Evolutionary conservation across 1,140 invertebrate species (phyloP).

Genomic region (Argopecten irradians): DNA sequence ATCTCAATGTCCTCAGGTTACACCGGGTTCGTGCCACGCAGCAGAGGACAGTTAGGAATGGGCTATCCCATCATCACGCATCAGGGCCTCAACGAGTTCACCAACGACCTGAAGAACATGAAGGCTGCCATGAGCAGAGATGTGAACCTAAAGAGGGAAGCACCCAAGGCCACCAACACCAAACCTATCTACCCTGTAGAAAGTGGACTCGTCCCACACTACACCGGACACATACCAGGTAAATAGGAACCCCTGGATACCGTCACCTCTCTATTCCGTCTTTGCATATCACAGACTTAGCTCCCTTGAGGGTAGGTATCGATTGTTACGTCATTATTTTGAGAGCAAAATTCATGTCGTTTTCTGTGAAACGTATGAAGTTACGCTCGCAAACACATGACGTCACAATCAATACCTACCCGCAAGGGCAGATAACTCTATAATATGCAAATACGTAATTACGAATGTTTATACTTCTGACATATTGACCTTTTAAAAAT

Average conservation of each 20-base stretch:
- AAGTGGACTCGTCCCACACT: constrained; percentile 67
- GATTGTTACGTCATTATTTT: constrained; percentile 20
- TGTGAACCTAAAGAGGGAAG: constrained; percentile 38
- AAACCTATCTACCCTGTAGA: constrained; percentile 65
- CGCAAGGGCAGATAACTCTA: too few relatives aligned
- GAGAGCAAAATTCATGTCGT: too few relatives aligned
- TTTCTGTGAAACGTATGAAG: too few relatives aligned
- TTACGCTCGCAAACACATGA: too few relatives aligned
- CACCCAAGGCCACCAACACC: constrained; percentile 39
- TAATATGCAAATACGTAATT: too few relatives aligned
- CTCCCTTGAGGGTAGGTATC: too few relatives aligned
- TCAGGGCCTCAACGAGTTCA: constrained; percentile 66
- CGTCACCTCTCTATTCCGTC: background rate
- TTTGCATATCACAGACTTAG: too few relatives aligned
- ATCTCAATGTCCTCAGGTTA: constrained; percentile 53
- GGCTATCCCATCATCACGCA: constrained; percentile 68
- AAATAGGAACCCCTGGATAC: background rate
- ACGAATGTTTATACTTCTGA: background rate
- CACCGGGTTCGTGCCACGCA: constrained; percentile 66
- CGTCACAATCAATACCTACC: too few relatives aligned
- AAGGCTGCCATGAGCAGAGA: constrained; percentile 37
- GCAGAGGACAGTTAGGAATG: constrained; percentile 61
- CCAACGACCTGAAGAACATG: constrained; percentile 53
- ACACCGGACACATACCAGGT: constrained; percentile 72
- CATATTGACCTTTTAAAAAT: too few relatives aligned